Evolutionary conservation across 2,113 vertebrate species (phyloP).

Genomic region (Brevimyrus niger): DNA sequence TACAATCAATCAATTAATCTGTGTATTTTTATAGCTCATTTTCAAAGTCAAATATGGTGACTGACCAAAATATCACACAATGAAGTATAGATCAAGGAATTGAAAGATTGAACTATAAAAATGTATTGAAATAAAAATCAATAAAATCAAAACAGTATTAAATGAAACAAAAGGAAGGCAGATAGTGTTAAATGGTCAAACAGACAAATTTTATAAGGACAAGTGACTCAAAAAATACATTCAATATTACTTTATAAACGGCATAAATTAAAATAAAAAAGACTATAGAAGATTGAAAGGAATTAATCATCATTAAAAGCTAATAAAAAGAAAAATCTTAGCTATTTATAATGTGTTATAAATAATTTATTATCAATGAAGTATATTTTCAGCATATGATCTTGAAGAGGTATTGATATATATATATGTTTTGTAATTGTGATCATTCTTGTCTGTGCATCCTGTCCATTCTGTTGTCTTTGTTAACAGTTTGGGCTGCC

Average conservation of each 20-base stretch:
- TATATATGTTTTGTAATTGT: background rate
- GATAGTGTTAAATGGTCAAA: background rate
- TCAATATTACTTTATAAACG: background rate
- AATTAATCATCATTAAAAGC: background rate
- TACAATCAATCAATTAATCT: background rate
- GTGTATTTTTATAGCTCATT: background rate
- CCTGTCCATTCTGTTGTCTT: background rate
- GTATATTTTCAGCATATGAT: background rate
- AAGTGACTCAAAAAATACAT: background rate
- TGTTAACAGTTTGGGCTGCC: slow-evolving; percentile 78
- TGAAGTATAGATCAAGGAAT: background rate
- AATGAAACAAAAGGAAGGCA: background rate
- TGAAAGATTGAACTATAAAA: background rate
- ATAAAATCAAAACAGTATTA: background rate
- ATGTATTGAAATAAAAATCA: background rate
- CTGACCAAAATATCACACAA: background rate
- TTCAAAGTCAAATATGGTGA: background rate
- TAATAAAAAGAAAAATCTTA: background rate
- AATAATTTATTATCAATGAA: background rate
- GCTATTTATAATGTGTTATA: background rate
- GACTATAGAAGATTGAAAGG: background rate
- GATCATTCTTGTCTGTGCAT: background rate
- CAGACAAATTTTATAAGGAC: background rate
- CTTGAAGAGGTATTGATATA: background rate
- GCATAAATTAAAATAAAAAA: background rate